phyloP scores from a whole-genome alignment of 2,888 invertebrate genomes.

The Prosapia bicincta region DNA sequence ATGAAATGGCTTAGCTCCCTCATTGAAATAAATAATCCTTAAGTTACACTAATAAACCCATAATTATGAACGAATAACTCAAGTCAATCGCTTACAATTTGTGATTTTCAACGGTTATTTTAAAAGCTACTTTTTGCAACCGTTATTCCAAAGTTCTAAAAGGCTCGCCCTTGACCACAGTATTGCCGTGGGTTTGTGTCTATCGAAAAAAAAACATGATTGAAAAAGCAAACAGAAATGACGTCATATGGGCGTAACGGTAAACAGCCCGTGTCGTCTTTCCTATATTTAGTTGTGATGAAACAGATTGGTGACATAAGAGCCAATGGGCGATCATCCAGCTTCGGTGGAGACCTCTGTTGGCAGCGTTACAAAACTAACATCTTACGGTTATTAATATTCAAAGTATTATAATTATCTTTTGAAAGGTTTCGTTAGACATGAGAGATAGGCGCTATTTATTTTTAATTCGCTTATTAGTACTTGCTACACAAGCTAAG shows the following conservation, averaged over 20 bases:
- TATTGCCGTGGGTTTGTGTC: background rate
- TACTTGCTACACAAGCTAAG: no score
- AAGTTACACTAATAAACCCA: no score
- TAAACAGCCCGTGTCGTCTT: background rate
- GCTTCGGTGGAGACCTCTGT: background rate
- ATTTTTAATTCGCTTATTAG: no score
- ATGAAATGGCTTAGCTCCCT: no score
- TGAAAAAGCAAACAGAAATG: background rate
- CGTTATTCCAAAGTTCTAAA: no score
- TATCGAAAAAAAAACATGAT: background rate
- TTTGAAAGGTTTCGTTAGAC: background rate
- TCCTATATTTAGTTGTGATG: conserved; percentile 2
- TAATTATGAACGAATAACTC: no score
- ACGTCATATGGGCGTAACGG: background rate
- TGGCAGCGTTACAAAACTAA: background rate
- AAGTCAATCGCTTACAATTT: no score
- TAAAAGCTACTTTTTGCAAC: no score
- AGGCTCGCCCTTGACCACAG: background rate
- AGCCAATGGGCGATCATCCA: background rate
- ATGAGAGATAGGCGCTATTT: background rate
- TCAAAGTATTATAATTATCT: background rate
- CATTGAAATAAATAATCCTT: no score
- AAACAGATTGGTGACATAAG: background rate
- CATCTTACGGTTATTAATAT: background rate
- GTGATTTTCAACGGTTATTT: no score